Conservation (phyloP, 1,140 invertebrate species). For the Leptinotarsa undecemlineata region DNA sequence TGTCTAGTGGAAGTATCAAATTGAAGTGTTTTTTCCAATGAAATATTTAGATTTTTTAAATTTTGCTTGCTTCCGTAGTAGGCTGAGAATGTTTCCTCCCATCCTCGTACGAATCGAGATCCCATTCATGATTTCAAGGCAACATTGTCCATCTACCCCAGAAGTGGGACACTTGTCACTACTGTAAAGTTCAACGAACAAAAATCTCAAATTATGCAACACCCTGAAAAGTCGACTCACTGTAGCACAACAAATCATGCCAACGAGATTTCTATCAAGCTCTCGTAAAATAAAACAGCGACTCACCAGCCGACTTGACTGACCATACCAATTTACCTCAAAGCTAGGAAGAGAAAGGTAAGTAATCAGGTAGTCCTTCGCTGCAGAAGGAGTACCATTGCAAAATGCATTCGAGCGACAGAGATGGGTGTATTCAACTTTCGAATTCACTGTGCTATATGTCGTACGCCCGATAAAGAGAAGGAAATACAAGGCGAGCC, state of each 20-base stretch:
- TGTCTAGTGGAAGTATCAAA: no score
- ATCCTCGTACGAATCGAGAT: no score
- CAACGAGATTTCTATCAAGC: conserved; percentile 13
- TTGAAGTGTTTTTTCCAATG: no score
- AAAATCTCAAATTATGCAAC: conserved; percentile 9
- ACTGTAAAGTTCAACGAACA: conserved; percentile 16
- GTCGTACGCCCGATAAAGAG: conserved; percentile 37
- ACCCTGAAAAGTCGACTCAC: background rate
- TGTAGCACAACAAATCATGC: background rate
- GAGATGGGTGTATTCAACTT: conserved; percentile 46
- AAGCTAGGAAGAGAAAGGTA: conserved; percentile 46
- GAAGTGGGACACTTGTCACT: background rate
- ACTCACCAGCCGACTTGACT: background rate
- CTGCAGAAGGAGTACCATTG: conserved; percentile 25
- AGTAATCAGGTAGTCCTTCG: conserved; percentile 36
- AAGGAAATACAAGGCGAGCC: conserved; percentile 14
- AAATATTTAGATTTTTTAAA: no score
- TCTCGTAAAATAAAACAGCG: background rate
- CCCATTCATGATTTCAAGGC: background rate
- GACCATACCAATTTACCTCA: conserved; percentile 9
- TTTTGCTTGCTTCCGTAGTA: no score
- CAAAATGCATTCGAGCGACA: conserved; percentile 27
- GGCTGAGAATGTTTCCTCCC: no score
- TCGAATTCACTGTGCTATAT: conserved; percentile 51
- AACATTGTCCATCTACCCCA: background rate